A percentile compares a stretch with the other conserved stretches of the same genome.
Conservation (phyloP, 2,888 invertebrate species). For the Mesopsocus fuscifrons region DNA sequence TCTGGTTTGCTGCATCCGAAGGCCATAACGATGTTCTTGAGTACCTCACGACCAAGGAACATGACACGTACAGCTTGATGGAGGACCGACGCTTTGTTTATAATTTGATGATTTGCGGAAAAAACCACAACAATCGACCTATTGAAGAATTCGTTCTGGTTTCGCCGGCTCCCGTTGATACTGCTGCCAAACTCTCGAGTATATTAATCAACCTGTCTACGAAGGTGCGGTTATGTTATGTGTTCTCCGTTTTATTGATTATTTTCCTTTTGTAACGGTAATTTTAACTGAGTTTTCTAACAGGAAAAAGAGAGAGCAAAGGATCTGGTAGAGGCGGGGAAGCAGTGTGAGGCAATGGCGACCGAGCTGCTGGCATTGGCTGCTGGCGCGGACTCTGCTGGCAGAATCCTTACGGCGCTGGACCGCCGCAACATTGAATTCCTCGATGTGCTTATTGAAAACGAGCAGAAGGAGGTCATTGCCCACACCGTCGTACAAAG, state of each 20-base stretch:
- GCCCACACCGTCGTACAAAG: conserved; percentile 95
- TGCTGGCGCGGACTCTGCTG: conserved; percentile 86
- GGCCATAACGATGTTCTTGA: conserved; percentile 91
- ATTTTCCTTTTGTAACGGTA: conserved; percentile 4
- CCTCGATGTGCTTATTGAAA: conserved; percentile 91
- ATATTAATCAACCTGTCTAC: conserved; percentile 73
- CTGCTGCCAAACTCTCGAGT: conserved; percentile 92
- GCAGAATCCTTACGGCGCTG: conserved; percentile 82
- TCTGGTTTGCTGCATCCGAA: conserved; percentile 96
- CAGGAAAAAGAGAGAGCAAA: conserved; percentile 94
- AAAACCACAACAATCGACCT: conserved; percentile 86
- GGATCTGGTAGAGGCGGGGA: conserved; percentile 87
- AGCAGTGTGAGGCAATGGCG: conserved; percentile 95
- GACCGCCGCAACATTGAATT: conserved; percentile 89
- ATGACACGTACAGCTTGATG: conserved; percentile 92
- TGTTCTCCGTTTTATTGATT: neutral
- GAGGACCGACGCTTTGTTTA: conserved; percentile 92
- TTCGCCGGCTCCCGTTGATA: conserved; percentile 98
- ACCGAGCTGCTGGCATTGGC: conserved; percentile 87
- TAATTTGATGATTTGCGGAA: conserved; percentile 95
- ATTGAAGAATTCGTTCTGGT: conserved; percentile 95
- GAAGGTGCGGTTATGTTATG: conserved; percentile 34
- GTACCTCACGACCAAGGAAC: conserved; percentile 92
- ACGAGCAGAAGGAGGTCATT: conserved; percentile 95
- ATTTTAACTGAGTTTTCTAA: neutral